Evolutionary conservation across 2,888 invertebrate species (phyloP).

Genomic region (Thera obeliscata): DNA sequence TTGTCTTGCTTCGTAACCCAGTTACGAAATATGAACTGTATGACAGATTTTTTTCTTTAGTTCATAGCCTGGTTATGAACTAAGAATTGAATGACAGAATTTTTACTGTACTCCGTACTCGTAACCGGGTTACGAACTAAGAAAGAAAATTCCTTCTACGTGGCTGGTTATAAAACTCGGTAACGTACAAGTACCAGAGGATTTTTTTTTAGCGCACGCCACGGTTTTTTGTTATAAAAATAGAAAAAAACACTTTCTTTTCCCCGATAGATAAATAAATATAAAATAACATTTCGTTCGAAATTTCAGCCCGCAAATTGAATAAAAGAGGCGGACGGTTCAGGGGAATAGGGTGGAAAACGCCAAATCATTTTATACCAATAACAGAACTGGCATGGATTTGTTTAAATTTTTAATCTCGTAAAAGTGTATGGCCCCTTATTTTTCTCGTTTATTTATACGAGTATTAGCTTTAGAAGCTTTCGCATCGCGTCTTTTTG

Average conservation of each 20-base stretch:
- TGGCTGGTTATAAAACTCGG: too few relatives aligned
- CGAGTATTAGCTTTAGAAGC: slow-evolving; percentile 47
- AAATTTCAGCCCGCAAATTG: slow-evolving; percentile 39
- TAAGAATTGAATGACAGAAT: too few relatives aligned
- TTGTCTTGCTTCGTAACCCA: too few relatives aligned
- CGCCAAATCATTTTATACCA: slow-evolving; percentile 65
- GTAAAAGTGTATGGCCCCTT: slow-evolving; percentile 42
- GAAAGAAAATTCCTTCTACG: too few relatives aligned
- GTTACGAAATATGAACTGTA: too few relatives aligned
- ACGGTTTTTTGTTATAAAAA: not conserved
- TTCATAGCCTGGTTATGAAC: too few relatives aligned
- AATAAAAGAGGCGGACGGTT: slow-evolving; percentile 23
- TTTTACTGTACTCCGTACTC: too few relatives aligned
- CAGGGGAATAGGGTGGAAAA: slow-evolving; percentile 52
- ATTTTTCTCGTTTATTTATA: slow-evolving; percentile 51
- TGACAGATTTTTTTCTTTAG: too few relatives aligned
- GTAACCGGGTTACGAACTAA: too few relatives aligned
- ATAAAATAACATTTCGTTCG: slow-evolving; percentile 31
- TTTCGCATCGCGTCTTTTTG: too few relatives aligned
- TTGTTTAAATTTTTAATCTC: slow-evolving; percentile 69
- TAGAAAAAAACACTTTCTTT: not conserved
- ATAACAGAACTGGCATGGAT: slow-evolving; percentile 56
- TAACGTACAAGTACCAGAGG: too few relatives aligned
- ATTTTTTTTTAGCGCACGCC: too few relatives aligned
- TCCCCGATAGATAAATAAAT: not conserved